Evolutionary conservation across 2,113 vertebrate species (phyloP).

Genomic region (Rhinopomastus cyanomelas): DNA sequence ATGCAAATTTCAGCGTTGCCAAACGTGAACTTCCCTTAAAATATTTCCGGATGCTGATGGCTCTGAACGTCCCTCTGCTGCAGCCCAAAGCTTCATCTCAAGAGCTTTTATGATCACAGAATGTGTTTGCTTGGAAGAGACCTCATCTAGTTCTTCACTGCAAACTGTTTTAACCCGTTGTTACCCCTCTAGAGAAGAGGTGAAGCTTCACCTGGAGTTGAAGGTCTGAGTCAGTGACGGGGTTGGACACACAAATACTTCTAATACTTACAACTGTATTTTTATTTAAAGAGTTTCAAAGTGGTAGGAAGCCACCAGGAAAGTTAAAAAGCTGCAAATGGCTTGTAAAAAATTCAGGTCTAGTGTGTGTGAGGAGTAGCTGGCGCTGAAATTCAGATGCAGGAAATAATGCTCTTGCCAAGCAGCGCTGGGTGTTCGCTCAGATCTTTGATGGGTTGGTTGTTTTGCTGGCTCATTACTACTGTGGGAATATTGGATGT

Average conservation of each 20-base stretch:
- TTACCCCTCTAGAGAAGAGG: not conserved
- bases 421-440: not conserved
- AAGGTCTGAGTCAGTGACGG: not conserved
- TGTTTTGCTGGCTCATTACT: slow-evolving; percentile 11
- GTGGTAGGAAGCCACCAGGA: not conserved
- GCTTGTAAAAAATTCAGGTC: slow-evolving; percentile 6
- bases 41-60: not conserved
- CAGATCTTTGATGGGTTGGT: not conserved
- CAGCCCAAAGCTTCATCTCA: not conserved
- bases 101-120: not conserved
- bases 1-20: slow-evolving; percentile 23
- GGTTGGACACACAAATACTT: not conserved
- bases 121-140: too few species aligned
- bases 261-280: not conserved
- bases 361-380: not conserved
- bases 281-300: slow-evolving; percentile 12
- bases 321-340: not conserved
- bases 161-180: not conserved
- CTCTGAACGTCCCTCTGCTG: not conserved
- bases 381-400: not conserved
- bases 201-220: not conserved
- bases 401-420: not conserved
- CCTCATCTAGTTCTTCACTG: not conserved
- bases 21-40: slow-evolving; percentile 20
- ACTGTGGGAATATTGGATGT: not conserved